Evolutionary conservation across 1,140 invertebrate species (phyloP).

Genomic region (Formica selysi): DNA sequence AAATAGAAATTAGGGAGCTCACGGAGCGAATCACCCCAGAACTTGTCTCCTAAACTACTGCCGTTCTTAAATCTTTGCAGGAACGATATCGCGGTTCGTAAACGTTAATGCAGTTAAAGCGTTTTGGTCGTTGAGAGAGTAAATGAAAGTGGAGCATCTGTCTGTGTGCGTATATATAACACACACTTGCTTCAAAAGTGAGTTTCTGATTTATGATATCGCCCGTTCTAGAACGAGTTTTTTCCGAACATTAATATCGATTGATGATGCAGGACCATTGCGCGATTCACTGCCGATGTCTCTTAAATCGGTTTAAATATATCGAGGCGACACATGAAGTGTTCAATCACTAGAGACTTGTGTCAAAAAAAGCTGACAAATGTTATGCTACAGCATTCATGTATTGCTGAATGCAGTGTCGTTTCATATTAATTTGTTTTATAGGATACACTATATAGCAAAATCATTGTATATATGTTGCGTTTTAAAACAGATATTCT

Average conservation of each 20-base stretch:
- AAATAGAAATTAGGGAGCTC: slow-evolving; percentile 27
- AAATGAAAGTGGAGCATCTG: not conserved
- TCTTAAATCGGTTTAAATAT: slow-evolving; percentile 48
- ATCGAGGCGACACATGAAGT: slow-evolving; percentile 21
- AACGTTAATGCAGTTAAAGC: slow-evolving; percentile 72
- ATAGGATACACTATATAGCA: not conserved
- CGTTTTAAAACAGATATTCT: too few relatives aligned
- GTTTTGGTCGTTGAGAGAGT: slow-evolving; percentile 25
- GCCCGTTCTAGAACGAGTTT: slow-evolving; percentile 31
- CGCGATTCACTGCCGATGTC: slow-evolving; percentile 19
- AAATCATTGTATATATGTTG: not conserved
- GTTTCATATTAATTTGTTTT: slow-evolving; percentile 1
- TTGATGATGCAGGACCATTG: slow-evolving; percentile 28
- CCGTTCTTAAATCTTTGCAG: slow-evolving; percentile 64
- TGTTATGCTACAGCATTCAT: slow-evolving; percentile 4
- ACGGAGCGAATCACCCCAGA: slow-evolving; percentile 36
- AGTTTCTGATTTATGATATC: slow-evolving; percentile 66
- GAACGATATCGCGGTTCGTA: slow-evolving; percentile 45
- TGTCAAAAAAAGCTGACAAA: not conserved
- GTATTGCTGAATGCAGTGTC: not conserved
- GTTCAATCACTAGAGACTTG: not conserved
- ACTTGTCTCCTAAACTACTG: slow-evolving; percentile 44
- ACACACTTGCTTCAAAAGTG: slow-evolving; percentile 21
- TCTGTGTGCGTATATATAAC: not conserved
- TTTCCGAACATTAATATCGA: slow-evolving; percentile 64